Base-by-base conservation (phyloP, 2,888 invertebrate genomes). In the Caenorhabditis panamensis region DNA sequence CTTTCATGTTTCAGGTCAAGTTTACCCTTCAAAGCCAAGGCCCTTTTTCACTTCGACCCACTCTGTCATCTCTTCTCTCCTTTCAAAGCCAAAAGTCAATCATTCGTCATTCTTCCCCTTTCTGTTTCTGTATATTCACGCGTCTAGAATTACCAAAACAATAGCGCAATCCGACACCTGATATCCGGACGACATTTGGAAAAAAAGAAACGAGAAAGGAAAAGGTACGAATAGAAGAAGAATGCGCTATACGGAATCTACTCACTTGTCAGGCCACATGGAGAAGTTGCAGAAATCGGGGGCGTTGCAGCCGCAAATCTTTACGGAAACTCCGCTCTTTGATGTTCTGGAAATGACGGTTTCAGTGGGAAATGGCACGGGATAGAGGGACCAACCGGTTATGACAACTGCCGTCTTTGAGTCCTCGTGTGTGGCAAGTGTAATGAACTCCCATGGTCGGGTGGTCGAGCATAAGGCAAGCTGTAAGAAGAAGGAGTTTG, bases 381-480 rank as follows among this genome's bases (percentile, higher is more conserved):
- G n/a, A n/a, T n/a, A n/a, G n/a, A n/a, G n/a, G 16, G 4, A 2
- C 36, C 2, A 13, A 80, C 82, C 77, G 37, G 24, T 73, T 78
- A 47, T 82, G 82, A 26, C 82, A 82, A 31, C 44, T 68, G 56
- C 82, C 82, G 49, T 82, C 75, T 47, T 84, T 82, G 20, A 85
- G 18, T 37, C 82, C 82, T 56, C 73, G 68, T 8, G 73, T 81
- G 49, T 85, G 84, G 63, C 85, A 85, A 16, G 85, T 85, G 76
- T 85, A 85, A 62, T 85, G 85, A n/a, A 84, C 56, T 41, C 85
- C 85, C 82, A 84, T 84, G 24, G 79, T 71, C 13, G 85, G 85
- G 64, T 85, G 85, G 58, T 85, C 82, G 49, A 85, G 67, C 85
- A 85, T 85, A 37, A 85, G 72, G 67, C 85, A 85, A 11, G 85